Evolutionary conservation across 1,140 invertebrate species (phyloP).

Genomic region (Drosophila erecta): DNA sequence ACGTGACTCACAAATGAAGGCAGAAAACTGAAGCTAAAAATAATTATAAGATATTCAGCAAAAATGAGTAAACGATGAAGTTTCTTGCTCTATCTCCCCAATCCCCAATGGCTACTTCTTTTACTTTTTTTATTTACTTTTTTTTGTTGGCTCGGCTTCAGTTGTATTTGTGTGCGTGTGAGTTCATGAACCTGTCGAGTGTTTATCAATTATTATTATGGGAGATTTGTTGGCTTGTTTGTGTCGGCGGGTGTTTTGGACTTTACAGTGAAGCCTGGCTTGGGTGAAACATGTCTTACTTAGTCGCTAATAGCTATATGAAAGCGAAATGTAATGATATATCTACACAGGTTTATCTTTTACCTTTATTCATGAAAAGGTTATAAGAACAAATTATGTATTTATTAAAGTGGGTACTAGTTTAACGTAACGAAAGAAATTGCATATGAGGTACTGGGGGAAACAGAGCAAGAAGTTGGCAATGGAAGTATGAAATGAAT

Average conservation of each 20-base stretch:
- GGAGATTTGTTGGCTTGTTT: constrained; percentile 31
- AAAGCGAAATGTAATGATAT: too few relatives aligned
- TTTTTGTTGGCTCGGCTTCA: constrained; percentile 8
- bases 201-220: constrained; percentile 58
- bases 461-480: constrained; percentile 5
- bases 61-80: constrained; percentile 41
- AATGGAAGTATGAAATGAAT: background rate
- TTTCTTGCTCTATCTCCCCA: constrained; percentile 20
- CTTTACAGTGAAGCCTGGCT: constrained; percentile 20
- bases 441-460: background rate
- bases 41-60: constrained; percentile 40
- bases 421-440: constrained; percentile 11
- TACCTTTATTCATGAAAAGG: background rate
- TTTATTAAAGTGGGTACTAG: background rate
- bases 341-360: too few relatives aligned
- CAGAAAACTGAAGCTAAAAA: constrained; percentile 43
- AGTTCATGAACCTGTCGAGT: constrained; percentile 62
- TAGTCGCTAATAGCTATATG: too few relatives aligned
- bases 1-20: constrained; percentile 25
- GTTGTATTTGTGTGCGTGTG: constrained; percentile 1
- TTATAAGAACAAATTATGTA: background rate
- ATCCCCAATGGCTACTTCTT: constrained; percentile 2
- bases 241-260: constrained; percentile 23
- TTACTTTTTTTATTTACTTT: constrained; percentile 11
- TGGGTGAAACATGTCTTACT: background rate